Evolutionary conservation across 2,113 vertebrate genomes (phyloP).

Genomic region (Erpornis zantholeuca): DNA sequence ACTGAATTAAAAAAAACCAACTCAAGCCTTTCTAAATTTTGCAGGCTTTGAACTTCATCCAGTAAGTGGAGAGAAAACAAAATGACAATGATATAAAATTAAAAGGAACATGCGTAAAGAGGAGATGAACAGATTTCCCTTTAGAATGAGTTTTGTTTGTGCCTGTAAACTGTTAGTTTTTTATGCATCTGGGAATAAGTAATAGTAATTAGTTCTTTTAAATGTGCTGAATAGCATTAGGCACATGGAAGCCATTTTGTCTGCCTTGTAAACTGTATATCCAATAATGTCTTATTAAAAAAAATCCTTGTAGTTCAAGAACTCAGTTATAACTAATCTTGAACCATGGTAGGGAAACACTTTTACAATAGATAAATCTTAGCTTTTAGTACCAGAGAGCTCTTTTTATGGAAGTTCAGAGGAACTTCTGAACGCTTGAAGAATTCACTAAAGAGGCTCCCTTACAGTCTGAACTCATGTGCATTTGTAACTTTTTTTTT

Average conservation of each 20-base stretch:
- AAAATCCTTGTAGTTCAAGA: not conserved
- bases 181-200: not conserved
- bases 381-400: not conserved
- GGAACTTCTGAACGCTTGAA: not conserved
- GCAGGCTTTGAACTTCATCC: not conserved
- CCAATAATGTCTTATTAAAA: not conserved
- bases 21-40: not conserved
- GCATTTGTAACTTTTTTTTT: not conserved
- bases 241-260: not conserved
- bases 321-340: not conserved
- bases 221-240: not conserved
- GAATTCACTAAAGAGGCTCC: not conserved
- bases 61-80: not conserved
- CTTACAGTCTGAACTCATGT: not conserved
- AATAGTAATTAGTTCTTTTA: not conserved
- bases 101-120: not conserved
- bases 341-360: not conserved
- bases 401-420: not conserved
- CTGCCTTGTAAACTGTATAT: not conserved
- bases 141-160: not conserved
- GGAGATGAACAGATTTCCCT: not conserved
- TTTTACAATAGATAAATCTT: not conserved
- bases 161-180: not conserved
- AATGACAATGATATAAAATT: not conserved
- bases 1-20: not conserved